Conservation (phyloP, 2,113 vertebrate genomes). For the Oreochromis tanganicae region DNA sequence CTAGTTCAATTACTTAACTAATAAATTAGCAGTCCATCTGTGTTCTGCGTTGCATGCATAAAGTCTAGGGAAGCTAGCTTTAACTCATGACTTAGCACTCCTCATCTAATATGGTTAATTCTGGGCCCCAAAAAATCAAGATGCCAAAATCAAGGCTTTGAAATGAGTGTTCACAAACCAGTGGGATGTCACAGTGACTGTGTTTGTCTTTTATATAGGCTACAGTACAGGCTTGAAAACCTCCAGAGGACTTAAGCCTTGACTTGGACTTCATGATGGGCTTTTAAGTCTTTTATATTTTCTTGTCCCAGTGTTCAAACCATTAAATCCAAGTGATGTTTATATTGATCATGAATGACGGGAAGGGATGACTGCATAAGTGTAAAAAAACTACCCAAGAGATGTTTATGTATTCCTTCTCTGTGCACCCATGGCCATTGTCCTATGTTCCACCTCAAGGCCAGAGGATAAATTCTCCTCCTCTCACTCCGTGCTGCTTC, state of each 20-base stretch:
- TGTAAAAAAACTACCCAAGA: constrained; percentile 8
- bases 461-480: constrained; percentile 43
- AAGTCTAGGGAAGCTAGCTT: neutral
- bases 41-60: neutral
- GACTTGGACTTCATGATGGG: neutral
- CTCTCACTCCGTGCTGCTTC: constrained; percentile 14
- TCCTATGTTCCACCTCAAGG: constrained; percentile 40
- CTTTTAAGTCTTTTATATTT: neutral
- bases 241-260: neutral
- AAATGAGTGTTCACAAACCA: neutral
- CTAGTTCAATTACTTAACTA: neutral
- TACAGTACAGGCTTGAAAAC: neutral
- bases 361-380: constrained; percentile 23
- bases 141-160: neutral
- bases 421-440: constrained; percentile 14
- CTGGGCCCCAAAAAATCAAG: neutral
- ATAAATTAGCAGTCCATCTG: neutral
- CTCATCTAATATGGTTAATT: neutral
- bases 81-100: neutral
- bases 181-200: neutral
- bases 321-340: constrained; percentile 1
- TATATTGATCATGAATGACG: neutral
- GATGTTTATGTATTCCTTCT: constrained; percentile 13
- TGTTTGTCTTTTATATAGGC: neutral
- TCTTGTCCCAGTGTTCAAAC: neutral